A percentile compares a stretch with the other conserved stretches of the same genome.
These are phyloP conservation scores for Megaceryle torquata DNA, from an alignment of 2,113 vertebrate species.

Conservation along the genomic window DNA sequence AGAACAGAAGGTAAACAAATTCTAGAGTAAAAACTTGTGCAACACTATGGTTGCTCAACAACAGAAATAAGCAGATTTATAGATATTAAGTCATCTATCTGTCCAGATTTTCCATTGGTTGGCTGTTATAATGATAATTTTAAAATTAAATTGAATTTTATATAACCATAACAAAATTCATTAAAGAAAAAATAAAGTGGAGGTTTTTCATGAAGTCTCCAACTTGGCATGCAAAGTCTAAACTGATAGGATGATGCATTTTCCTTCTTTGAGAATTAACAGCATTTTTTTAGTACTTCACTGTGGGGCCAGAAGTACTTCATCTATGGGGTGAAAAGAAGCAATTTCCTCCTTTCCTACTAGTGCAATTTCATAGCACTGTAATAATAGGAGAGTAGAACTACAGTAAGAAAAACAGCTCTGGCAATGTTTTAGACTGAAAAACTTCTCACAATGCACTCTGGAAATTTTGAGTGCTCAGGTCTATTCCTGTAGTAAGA, in stretches of 20 bases:
- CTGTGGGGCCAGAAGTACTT: neutral
- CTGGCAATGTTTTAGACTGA: neutral
- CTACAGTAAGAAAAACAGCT: neutral
- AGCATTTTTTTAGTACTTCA: neutral
- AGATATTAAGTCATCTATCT: neutral
- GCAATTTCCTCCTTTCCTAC: neutral
- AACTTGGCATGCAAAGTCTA: neutral
- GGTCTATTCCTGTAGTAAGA: neutral
- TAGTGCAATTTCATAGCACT: neutral
- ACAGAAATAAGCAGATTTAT: neutral
- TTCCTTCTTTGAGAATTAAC: neutral
- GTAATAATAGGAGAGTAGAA: neutral
- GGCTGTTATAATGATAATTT: neutral
- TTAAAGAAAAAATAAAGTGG: neutral
- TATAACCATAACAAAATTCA: neutral
- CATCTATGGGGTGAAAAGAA: neutral
- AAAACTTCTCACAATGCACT: neutral
- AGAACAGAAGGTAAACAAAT: neutral
- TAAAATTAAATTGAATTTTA: neutral
- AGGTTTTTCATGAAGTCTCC: neutral
- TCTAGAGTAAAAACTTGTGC: neutral
- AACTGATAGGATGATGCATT: neutral
- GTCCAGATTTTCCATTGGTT: neutral
- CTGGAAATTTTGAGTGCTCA: neutral
- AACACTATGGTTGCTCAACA: neutral